Evolutionary conservation across 2,797 vertebrate species (phyloP).

Genomic region (Danio kyathit): DNA sequence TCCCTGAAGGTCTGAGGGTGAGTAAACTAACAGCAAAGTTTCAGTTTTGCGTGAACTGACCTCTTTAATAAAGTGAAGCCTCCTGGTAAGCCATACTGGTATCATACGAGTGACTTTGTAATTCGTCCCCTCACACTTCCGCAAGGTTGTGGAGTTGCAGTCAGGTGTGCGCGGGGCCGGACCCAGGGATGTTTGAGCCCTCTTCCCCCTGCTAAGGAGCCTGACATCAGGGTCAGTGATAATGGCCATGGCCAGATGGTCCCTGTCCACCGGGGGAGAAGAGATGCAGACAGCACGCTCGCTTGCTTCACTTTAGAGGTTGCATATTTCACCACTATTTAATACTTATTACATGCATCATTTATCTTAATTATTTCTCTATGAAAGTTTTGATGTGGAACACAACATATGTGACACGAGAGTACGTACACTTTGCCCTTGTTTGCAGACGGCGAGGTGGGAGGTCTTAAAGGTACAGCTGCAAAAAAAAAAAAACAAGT

Average conservation of each 20-base stretch:
- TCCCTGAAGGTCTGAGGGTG: no score
- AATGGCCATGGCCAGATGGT: constrained; percentile 83
- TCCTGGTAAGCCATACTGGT: constrained; percentile 22
- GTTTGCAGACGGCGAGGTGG: constrained; percentile 49
- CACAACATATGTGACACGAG: constrained; percentile 78
- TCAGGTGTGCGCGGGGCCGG: constrained; percentile 76
- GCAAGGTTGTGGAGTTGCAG: constrained; percentile 83
- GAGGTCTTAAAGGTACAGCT: background rate
- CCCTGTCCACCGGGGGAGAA: constrained; percentile 80
- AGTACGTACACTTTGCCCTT: constrained; percentile 83
- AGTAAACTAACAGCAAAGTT: no score
- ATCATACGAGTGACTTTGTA: constrained; percentile 71
- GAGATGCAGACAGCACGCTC: constrained; percentile 80
- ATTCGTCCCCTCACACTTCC: constrained; percentile 80
- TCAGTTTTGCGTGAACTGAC: no score
- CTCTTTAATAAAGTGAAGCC: background rate
- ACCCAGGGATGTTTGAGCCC: constrained; percentile 80
- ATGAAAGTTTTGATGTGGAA: constrained; percentile 84
- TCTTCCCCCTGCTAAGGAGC: constrained; percentile 80
- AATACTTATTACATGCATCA: constrained; percentile 86
- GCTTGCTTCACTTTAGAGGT: constrained; percentile 81
- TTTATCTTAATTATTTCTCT: constrained; percentile 87
- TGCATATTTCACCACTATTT: constrained; percentile 85
- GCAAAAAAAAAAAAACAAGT: background rate
- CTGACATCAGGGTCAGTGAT: constrained; percentile 80